Evolutionary conservation across 2,797 vertebrate genomes (phyloP).

Genomic region (Pristis pectinata): DNA sequence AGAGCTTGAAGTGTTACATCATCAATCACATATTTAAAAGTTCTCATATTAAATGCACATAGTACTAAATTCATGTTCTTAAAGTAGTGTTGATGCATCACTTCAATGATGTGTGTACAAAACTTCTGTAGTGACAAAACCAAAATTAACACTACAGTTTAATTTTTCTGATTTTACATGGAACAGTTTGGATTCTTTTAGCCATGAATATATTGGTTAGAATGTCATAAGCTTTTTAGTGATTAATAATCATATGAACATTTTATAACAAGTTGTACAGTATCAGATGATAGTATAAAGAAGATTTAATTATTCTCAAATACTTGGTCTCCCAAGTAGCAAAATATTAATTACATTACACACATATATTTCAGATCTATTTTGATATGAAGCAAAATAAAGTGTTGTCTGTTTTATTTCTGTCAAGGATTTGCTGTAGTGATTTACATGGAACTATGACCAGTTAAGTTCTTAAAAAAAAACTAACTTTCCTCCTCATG

Average conservation of each 20-base stretch:
- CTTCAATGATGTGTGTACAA: neutral
- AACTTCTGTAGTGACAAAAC: neutral
- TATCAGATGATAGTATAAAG: constrained; percentile 18
- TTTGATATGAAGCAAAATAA: constrained; percentile 32
- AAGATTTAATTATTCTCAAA: neutral
- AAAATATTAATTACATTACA: neutral
- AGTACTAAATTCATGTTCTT: neutral
- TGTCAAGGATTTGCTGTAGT: neutral
- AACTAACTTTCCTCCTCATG: neutral
- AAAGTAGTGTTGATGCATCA: neutral
- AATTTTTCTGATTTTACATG: neutral
- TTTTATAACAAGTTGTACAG: constrained; percentile 17
- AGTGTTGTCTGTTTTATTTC: constrained; percentile 9
- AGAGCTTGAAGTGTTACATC: neutral
- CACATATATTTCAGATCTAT: constrained; percentile 31
- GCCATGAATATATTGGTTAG: neutral
- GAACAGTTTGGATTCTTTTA: neutral
- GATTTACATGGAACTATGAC: neutral
- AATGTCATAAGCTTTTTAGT: neutral
- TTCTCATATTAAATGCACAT: neutral
- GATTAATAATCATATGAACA: constrained; percentile 8
- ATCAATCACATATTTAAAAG: neutral
- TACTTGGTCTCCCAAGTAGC: neutral
- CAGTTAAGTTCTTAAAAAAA: neutral
- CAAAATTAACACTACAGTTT: neutral